Percentiles rank a stretch among this genome's conserved stretches.
Evolutionary conservation across 2,888 invertebrate genomes (phyloP).

Genomic region (Oxycera nigricornis): DNA sequence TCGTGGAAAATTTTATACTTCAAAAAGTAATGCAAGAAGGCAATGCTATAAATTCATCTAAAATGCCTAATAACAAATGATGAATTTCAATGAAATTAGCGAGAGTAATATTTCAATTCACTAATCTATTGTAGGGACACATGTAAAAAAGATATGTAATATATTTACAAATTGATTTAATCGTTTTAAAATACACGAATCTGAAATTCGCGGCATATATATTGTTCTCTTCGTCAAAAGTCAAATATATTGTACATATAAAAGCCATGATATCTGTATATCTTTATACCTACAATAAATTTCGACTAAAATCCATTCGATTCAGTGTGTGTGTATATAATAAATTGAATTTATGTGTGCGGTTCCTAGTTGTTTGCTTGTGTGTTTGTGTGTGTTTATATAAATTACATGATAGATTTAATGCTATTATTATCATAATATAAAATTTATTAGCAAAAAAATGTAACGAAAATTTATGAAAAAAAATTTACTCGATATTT

Average conservation of each 20-base stretch:
- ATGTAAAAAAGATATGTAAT: conserved; percentile 18
- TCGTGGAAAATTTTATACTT: too few species aligned
- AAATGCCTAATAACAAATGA: too few species aligned
- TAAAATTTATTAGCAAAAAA: not conserved
- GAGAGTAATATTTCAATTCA: too few species aligned
- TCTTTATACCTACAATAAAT: not conserved
- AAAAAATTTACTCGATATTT: conserved; percentile 19
- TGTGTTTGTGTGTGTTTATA: conserved; percentile 20
- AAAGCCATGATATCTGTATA: not conserved
- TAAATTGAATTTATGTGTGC: conserved; percentile 17
- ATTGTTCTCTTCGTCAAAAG: not conserved
- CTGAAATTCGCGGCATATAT: not conserved
- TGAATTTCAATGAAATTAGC: too few species aligned
- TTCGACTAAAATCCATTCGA: not conserved
- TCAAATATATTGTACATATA: conserved; percentile 17
- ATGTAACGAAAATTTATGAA: not conserved
- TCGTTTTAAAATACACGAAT: not conserved
- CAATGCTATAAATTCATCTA: too few species aligned
- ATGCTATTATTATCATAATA: not conserved
- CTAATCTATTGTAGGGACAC: not conserved
- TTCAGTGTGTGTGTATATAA: not conserved
- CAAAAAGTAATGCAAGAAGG: too few species aligned
- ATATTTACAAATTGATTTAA: not conserved
- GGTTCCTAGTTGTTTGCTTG: not conserved
- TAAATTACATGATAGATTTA: conserved; percentile 9